Conservation (phyloP, 2,113 vertebrate species). For the Acinonyx jubatus region DNA sequence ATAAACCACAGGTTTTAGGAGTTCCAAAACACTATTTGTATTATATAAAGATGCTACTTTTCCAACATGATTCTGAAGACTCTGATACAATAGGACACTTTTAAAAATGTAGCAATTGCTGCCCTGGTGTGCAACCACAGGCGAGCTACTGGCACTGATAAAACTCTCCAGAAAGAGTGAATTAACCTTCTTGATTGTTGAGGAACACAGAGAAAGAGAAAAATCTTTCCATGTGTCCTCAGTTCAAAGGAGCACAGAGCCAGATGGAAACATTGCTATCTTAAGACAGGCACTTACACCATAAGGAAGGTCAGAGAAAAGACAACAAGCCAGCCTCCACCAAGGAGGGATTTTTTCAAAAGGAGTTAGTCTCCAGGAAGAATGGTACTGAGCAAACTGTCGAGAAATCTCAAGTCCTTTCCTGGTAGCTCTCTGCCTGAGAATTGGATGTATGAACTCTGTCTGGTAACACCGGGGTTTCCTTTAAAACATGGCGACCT, state of each 20-base stretch:
- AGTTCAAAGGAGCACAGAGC: background rate
- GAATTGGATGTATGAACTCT: background rate
- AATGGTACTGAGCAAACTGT: background rate
- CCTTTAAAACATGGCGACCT: background rate
- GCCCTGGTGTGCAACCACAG: background rate
- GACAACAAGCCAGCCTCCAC: background rate
- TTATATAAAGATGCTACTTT: background rate
- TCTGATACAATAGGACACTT: background rate
- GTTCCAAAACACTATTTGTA: background rate
- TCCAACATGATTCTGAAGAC: conserved; percentile 22
- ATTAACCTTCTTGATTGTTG: background rate
- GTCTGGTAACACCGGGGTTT: background rate
- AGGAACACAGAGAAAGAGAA: background rate
- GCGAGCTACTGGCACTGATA: background rate
- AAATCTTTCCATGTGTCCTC: background rate
- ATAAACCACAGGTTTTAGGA: background rate
- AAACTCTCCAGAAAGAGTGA: background rate
- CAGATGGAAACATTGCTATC: conserved; percentile 57
- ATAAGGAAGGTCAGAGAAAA: conserved; percentile 48
- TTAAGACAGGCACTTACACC: background rate
- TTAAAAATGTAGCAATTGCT: background rate
- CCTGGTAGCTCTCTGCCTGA: background rate
- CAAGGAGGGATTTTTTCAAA: background rate
- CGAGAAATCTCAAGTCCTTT: background rate
- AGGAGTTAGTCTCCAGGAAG: background rate